Percentiles rank a stretch among this genome's conserved stretches.
phyloP scores from a whole-genome alignment of 2,113 vertebrate genomes.

The Agelaius phoeniceus region DNA sequence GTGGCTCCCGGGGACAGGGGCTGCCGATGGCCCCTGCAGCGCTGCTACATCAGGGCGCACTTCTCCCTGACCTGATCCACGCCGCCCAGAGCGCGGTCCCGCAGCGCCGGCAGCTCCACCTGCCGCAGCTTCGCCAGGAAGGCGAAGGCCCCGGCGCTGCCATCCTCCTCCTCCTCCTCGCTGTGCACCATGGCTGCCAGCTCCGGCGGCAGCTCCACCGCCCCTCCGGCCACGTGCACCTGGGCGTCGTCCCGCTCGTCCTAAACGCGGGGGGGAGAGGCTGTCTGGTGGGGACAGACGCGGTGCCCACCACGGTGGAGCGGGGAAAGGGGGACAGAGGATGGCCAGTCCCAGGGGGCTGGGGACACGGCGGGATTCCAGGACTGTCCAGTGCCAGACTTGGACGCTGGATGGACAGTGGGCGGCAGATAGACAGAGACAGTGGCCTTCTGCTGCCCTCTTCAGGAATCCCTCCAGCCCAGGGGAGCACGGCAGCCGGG shows the following conservation, averaged over 20 bases:
- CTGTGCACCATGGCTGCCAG: conserved; percentile 70
- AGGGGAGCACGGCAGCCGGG: neutral
- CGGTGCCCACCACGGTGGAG: rapidly evolving
- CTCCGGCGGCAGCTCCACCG: conserved; percentile 73
- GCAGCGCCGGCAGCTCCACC: conserved; percentile 67
- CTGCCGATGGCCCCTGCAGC: rapidly evolving
- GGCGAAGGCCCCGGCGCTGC: neutral
- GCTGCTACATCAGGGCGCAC: conserved; percentile 51
- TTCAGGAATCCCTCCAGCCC: neutral
- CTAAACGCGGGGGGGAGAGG: neutral
- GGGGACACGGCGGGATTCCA: neutral
- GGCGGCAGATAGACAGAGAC: neutral
- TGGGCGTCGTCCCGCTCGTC: conserved; percentile 74
- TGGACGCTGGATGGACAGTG: neutral
- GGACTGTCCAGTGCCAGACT: neutral
- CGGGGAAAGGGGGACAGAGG: rapidly evolving
- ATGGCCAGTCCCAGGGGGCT: neutral
- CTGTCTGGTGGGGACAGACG: neutral
- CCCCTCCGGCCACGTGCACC: conserved; percentile 69
- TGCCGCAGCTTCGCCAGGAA: conserved; percentile 70
- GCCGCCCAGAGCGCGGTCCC: conserved; percentile 59
- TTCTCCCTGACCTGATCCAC: conserved; percentile 45
- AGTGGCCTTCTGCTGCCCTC: conserved; percentile 50
- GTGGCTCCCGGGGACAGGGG: neutral
- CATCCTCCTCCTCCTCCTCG: conserved; percentile 63